phyloP scores from a whole-genome alignment of 2,113 vertebrate genomes.

The Clarias gariepinus region DNA sequence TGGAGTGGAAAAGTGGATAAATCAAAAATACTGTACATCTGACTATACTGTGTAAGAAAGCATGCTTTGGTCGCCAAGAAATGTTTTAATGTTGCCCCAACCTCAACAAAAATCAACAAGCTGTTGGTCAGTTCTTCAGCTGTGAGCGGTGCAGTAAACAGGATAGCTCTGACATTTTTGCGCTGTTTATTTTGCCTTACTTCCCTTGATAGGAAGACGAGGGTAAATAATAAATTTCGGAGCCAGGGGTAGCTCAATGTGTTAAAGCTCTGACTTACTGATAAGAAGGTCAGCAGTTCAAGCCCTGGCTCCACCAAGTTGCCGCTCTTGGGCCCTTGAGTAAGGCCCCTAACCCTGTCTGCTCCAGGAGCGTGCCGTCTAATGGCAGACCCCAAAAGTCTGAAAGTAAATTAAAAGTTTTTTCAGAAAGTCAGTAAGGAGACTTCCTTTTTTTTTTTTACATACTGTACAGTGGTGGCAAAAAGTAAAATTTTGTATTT shows the following conservation, averaged over 20 bases:
- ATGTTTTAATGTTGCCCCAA: not conserved
- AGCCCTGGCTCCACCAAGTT: too few species aligned
- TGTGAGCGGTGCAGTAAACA: not conserved
- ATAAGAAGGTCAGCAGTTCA: too few species aligned
- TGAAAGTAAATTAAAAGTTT: too few species aligned
- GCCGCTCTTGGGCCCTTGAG: too few species aligned
- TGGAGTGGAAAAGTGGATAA: not conserved
- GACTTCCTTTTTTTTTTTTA: not conserved
- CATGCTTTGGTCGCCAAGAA: not conserved
- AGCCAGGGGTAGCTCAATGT: not conserved
- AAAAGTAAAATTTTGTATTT: too few species aligned
- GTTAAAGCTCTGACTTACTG: too few species aligned
- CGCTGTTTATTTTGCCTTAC: too few species aligned
- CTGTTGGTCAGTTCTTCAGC: not conserved
- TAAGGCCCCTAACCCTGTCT: too few species aligned
- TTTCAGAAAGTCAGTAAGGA: not conserved
- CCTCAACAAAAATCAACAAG: not conserved
- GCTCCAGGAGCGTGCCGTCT: too few species aligned
- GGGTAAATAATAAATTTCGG: not conserved
- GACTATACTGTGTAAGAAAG: not conserved
- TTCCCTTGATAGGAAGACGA: not conserved
- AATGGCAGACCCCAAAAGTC: too few species aligned
- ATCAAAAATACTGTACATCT: not conserved
- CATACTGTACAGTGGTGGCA: too few species aligned
- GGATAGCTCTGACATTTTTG: not conserved